phyloP scores from a whole-genome alignment of 2,113 vertebrate genomes.

The Notothenia rossii region DNA sequence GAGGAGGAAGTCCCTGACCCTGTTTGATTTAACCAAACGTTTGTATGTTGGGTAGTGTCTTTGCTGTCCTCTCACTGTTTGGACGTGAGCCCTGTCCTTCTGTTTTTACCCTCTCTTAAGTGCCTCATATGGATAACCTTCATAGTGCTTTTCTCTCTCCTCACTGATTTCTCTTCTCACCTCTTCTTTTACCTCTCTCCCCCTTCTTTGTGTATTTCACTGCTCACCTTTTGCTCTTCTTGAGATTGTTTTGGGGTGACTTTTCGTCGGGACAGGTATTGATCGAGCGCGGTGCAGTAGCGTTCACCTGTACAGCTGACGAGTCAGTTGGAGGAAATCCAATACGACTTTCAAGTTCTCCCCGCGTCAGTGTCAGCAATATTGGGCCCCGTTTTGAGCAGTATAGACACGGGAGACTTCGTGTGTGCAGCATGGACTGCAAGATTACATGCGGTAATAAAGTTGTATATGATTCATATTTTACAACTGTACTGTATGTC shows the following conservation, averaged over 20 bases:
- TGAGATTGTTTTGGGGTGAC: slow-evolving; percentile 39
- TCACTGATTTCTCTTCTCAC: neutral
- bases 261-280: slow-evolving; percentile 56
- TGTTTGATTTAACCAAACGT: slow-evolving; percentile 32
- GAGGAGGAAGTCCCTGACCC: slow-evolving; percentile 28
- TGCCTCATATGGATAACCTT: neutral
- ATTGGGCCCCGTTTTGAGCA: slow-evolving; percentile 9
- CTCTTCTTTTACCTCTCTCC: neutral
- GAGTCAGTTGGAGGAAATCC: slow-evolving; percentile 70
- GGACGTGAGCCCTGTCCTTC: neutral
- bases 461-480: neutral
- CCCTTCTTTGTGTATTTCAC: neutral
- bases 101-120: neutral
- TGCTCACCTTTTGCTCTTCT: slow-evolving; percentile 34
- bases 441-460: neutral
- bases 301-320: slow-evolving; percentile 74
- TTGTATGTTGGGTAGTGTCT: slow-evolving; percentile 32
- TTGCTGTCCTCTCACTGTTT: slow-evolving; percentile 15
- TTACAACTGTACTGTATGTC: neutral
- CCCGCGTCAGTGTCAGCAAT: slow-evolving; percentile 54
- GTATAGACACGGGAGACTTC: slow-evolving; percentile 24
- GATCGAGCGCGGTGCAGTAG: slow-evolving; percentile 48
- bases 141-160: neutral
- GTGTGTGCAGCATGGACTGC: neutral
- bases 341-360: slow-evolving; percentile 55